These are phyloP conservation scores for Araneus ventricosus DNA, from an alignment of 1,140 invertebrate genomes.

Conservation along the genomic window DNA sequence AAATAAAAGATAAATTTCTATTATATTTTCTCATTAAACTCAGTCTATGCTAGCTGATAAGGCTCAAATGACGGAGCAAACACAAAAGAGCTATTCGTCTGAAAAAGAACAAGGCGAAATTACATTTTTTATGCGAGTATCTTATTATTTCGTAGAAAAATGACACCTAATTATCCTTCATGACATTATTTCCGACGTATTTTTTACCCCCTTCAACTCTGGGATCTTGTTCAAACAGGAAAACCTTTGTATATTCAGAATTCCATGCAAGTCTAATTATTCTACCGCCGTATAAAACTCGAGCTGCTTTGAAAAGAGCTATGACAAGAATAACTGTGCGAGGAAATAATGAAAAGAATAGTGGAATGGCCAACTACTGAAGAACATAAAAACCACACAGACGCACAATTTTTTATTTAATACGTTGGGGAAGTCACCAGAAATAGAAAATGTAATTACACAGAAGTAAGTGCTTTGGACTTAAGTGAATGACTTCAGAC, in stretches of 20 bases:
- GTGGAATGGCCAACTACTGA: background rate
- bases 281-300: background rate
- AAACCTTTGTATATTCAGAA: background rate
- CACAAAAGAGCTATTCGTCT: background rate
- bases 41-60: background rate
- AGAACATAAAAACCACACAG: background rate
- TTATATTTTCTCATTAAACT: background rate
- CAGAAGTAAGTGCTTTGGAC: background rate
- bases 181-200: constrained; percentile 10
- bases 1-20: background rate
- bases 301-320: background rate
- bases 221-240: background rate
- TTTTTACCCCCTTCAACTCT: background rate
- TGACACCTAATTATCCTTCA: constrained; percentile 21
- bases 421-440: background rate
- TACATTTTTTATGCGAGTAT: background rate
- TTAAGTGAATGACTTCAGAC: background rate
- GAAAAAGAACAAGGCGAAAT: background rate
- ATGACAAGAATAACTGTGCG: background rate
- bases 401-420: background rate
- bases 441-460: background rate
- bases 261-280: background rate
- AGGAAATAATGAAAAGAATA: background rate
- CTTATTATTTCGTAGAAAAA: background rate
- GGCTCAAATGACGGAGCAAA: background rate